phyloP scores from a whole-genome alignment of 2,113 vertebrate species.

The Xiphophorus hellerii region DNA sequence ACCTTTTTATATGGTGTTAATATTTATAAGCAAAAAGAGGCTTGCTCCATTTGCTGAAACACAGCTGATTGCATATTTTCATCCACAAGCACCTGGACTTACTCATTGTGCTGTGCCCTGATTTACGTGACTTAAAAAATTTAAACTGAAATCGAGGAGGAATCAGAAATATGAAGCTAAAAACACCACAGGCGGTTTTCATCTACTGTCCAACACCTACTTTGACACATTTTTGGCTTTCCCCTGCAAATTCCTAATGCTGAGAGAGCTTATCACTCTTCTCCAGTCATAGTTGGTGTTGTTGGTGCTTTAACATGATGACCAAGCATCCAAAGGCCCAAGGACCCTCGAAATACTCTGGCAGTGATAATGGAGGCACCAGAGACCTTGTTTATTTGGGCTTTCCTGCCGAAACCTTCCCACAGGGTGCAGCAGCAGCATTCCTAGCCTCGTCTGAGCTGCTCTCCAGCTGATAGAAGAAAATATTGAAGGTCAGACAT shows the following conservation, averaged over 20 bases:
- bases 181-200: constrained; percentile 70
- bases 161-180: constrained; percentile 50
- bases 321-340: constrained; percentile 40
- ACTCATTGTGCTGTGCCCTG: neutral
- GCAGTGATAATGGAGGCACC: constrained; percentile 67
- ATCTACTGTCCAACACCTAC: constrained; percentile 67
- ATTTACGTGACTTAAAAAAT: constrained; percentile 6
- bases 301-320: constrained; percentile 35
- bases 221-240: constrained; percentile 66
- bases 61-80: neutral
- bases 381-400: constrained; percentile 68
- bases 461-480: constrained; percentile 59
- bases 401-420: constrained; percentile 42
- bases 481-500: constrained; percentile 56
- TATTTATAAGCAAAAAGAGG: too few relatives aligned
- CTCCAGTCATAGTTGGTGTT: constrained; percentile 30
- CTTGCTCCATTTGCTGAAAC: too few relatives aligned
- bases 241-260: constrained; percentile 55
- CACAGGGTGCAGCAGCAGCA: constrained; percentile 44
- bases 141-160: constrained; percentile 23
- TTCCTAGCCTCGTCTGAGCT: constrained; percentile 43
- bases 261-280: constrained; percentile 72
- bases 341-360: constrained; percentile 34
- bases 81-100: neutral
- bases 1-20: neutral